A percentile compares a stretch with the other conserved stretches of the same genome.
Conservation (phyloP, 2,797 vertebrate species). For the Fistularia tabacaria region DNA sequence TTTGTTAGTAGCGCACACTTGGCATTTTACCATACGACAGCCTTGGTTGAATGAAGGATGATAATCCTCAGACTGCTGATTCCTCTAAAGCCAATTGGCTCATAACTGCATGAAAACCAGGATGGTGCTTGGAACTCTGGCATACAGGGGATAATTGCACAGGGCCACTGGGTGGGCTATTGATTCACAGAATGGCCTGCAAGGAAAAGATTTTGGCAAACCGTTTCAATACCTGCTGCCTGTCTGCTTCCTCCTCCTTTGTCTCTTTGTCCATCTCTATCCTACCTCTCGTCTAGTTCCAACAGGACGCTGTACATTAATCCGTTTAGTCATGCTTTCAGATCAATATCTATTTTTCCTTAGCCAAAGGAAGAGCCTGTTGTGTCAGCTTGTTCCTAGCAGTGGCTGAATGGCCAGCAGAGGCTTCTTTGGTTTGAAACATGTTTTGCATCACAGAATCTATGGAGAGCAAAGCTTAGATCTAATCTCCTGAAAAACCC, state of each 20-base stretch:
- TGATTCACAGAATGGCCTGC: conserved; percentile 29
- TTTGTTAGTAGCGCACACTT: conserved; percentile 40
- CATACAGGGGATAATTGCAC: conserved; percentile 33
- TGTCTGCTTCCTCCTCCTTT: conserved; percentile 21
- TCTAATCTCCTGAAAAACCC: conserved; percentile 28
- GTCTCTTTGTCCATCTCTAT: conserved; percentile 25
- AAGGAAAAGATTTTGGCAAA: conserved; percentile 31
- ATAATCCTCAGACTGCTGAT: conserved; percentile 48
- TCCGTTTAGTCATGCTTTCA: conserved; percentile 71
- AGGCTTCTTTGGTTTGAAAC: conserved; percentile 55
- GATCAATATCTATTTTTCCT: conserved; percentile 73
- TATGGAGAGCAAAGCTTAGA: conserved; percentile 30
- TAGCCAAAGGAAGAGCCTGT: conserved; percentile 51
- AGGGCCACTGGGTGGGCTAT: conserved; percentile 36
- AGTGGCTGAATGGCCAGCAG: conserved; percentile 49
- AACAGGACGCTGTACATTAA: conserved; percentile 66
- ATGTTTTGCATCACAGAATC: conserved; percentile 41
- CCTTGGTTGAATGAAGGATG: conserved; percentile 48
- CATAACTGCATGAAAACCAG: conserved; percentile 38
- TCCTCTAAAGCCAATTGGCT: conserved; percentile 53
- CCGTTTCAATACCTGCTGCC: conserved; percentile 16
- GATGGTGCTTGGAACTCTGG: conserved; percentile 31
- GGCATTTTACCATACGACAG: conserved; percentile 39
- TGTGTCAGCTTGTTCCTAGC: conserved; percentile 52
- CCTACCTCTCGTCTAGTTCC: conserved; percentile 42